Evolutionary conservation across 1,140 invertebrate genomes (phyloP).

Genomic region (Drosophila pallidifrons): DNA sequence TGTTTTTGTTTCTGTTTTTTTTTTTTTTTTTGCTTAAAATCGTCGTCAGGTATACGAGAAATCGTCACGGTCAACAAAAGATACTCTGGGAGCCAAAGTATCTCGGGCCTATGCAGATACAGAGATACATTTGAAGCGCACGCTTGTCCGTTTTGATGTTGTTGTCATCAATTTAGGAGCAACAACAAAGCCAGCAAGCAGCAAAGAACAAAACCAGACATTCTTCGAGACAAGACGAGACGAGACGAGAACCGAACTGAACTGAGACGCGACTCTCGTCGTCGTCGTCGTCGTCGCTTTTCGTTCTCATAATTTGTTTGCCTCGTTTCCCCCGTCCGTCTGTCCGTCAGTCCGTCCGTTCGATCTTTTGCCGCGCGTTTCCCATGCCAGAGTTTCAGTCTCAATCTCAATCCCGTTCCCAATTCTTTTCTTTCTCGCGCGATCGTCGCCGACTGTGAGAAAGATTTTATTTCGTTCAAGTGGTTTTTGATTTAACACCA

Average conservation of each 20-base stretch:
- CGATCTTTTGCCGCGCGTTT: neutral
- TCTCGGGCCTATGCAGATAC: conserved; percentile 50
- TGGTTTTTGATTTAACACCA: conserved; percentile 83
- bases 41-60: conserved; percentile 68
- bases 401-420: conserved; percentile 48
- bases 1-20: neutral
- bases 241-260: conserved; percentile 22
- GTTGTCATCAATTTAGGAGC: conserved; percentile 79
- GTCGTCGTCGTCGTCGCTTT: conserved; percentile 55
- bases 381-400: conserved; percentile 17
- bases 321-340: conserved; percentile 21
- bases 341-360: neutral
- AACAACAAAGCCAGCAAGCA: conserved; percentile 45
- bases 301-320: conserved; percentile 81
- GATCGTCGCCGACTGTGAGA: conserved; percentile 70
- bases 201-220: conserved; percentile 62
- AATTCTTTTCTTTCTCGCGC: conserved; percentile 51
- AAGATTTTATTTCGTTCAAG: conserved; percentile 83
- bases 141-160: conserved; percentile 78
- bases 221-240: conserved; percentile 55
- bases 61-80: conserved; percentile 65
- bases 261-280: conserved; percentile 13
- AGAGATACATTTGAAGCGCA: conserved; percentile 75
- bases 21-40: conserved; percentile 57
- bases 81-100: conserved; percentile 64